Evolutionary conservation across 2,797 vertebrate genomes (phyloP).

Genomic region (Prionace glauca): DNA sequence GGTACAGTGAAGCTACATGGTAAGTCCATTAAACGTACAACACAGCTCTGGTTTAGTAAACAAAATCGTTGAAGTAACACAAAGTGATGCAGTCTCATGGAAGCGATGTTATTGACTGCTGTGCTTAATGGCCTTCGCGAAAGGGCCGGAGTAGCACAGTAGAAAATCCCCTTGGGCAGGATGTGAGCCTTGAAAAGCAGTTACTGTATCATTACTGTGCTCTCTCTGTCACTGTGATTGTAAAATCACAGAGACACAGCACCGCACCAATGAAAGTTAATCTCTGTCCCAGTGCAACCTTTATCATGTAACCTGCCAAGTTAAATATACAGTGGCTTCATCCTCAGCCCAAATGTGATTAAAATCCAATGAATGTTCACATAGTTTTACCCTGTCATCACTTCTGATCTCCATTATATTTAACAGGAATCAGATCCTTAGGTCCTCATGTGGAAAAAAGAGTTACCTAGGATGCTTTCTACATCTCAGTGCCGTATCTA

Average conservation of each 20-base stretch:
- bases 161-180: conserved; percentile 1
- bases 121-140: conserved; percentile 12
- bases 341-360: background rate
- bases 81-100: background rate
- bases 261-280: background rate
- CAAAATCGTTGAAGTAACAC: background rate
- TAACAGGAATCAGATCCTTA: background rate
- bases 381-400: conserved; percentile 24
- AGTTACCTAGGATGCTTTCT: background rate
- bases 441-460: background rate
- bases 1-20: background rate
- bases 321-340: background rate
- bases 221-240: background rate
- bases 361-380: conserved; percentile 1
- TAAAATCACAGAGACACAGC: conserved; percentile 7
- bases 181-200: conserved; percentile 23
- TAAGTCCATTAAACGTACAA: background rate
- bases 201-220: conserved; percentile 16
- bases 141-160: background rate
- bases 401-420: conserved; percentile 1
- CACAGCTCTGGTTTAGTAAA: background rate
- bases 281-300: background rate
- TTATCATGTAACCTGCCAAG: conserved; percentile 32
- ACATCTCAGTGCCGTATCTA: background rate
- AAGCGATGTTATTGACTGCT: conserved; percentile 16